phyloP scores from a whole-genome alignment of 2,797 vertebrate species.

The Pseudochirops corinnae region DNA sequence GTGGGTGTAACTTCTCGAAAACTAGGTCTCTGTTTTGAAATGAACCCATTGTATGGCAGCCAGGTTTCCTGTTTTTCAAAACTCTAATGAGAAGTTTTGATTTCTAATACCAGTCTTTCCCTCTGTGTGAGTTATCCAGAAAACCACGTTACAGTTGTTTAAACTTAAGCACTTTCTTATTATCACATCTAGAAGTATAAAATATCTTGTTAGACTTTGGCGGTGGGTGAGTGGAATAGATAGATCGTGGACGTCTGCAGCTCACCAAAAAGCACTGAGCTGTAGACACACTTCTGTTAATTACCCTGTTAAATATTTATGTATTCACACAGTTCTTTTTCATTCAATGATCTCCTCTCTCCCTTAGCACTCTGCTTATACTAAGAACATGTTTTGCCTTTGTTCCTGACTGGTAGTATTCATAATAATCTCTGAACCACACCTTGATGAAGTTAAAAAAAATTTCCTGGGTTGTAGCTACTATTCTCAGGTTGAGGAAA shows the following conservation, averaged over 20 bases:
- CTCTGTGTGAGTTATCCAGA: slow-evolving; percentile 57
- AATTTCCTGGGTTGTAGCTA: slow-evolving; percentile 3
- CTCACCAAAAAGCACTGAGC: slow-evolving; percentile 45
- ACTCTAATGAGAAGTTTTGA: slow-evolving; percentile 74
- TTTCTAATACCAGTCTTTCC: slow-evolving; percentile 53
- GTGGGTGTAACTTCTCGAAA: slow-evolving; percentile 52
- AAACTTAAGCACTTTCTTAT: slow-evolving; percentile 30
- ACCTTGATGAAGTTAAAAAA: background rate
- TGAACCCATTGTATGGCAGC: background rate
- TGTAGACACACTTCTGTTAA: slow-evolving; percentile 54
- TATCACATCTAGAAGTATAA: background rate
- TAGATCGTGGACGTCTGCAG: slow-evolving; percentile 51
- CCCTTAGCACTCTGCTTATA: slow-evolving; percentile 30
- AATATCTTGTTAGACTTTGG: slow-evolving; percentile 2
- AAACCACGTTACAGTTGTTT: slow-evolving; percentile 16
- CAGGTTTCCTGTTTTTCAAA: slow-evolving; percentile 47
- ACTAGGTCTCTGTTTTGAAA: slow-evolving; percentile 48
- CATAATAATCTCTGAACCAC: background rate
- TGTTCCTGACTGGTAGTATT: slow-evolving; percentile 33
- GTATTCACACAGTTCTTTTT: slow-evolving; percentile 62
- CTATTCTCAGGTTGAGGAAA: slow-evolving; percentile 43
- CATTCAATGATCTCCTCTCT: slow-evolving; percentile 12
- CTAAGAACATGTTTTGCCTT: slow-evolving; percentile 24
- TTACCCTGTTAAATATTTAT: slow-evolving; percentile 75
- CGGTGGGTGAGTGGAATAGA: background rate